Percentiles rank a stretch among this genome's conserved stretches.
Conservation (phyloP, 2,113 vertebrate genomes). For the Brachypteracias leptosomus region DNA sequence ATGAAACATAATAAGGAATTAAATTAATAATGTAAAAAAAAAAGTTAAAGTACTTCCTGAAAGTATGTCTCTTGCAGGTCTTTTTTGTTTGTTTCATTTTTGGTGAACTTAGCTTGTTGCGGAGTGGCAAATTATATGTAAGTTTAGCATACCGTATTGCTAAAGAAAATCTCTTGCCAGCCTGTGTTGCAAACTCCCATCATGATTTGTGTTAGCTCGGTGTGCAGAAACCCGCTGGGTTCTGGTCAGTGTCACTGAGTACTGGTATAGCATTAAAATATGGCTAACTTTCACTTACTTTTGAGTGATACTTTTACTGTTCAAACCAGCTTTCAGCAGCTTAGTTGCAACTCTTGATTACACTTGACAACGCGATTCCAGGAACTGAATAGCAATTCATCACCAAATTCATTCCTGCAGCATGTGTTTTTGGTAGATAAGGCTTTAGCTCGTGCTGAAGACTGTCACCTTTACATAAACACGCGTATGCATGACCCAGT, state of each 20-base stretch:
- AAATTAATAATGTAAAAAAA: background rate
- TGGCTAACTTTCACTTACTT: background rate
- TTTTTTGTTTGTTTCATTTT: background rate
- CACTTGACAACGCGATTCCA: background rate
- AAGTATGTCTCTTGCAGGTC: background rate
- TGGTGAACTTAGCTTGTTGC: background rate
- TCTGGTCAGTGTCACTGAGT: background rate
- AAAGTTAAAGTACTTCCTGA: background rate
- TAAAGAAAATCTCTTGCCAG: background rate
- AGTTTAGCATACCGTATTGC: background rate
- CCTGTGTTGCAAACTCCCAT: background rate
- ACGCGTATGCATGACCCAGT: background rate
- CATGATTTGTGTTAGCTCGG: accelerated
- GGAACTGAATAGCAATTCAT: background rate
- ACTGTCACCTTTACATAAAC: background rate
- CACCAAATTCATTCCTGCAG: background rate
- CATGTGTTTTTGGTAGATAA: background rate
- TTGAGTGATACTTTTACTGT: background rate
- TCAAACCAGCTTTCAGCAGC: background rate
- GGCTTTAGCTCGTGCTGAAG: background rate
- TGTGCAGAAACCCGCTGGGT: background rate
- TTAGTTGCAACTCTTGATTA: background rate
- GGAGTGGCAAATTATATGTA: background rate
- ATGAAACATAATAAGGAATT: background rate
- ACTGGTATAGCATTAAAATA: background rate